Base-by-base conservation (phyloP, 1,140 invertebrate species). In the Drosophila leontia region DNA sequence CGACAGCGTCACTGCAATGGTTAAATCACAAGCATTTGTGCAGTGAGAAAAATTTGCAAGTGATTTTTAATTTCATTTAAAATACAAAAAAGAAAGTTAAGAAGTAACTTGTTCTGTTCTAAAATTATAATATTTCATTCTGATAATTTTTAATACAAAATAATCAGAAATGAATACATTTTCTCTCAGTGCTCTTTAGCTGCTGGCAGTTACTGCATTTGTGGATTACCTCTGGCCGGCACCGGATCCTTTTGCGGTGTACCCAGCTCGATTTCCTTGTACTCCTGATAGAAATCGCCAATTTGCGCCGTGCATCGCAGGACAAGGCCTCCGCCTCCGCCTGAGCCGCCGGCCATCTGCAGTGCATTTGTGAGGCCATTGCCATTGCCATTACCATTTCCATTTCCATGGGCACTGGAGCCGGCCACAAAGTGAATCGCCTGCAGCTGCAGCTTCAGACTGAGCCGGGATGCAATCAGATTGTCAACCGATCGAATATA, bases 171-270 rank as follows among this genome's bases (percentile, higher is more conserved):
- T 37, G 1, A 45, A 23, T 7, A 1, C 13, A 23, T 48, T 26
- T 9, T 37, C 48, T 62, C 1, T 47, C 37, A 71, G 56, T 82
- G 75, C 26, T 17, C 9, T 19, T 8, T 42, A 26, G 29, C 32
- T 34, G 17, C 67, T 11, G 34, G 35, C n/a, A 63, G 48, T 44
- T 78, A 56, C 64, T 65, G 62, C 64, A 67, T 70, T 67, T 75
- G 72, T 57, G 60, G 70, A 93, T 93, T 92, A 94, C 94, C 94
- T 94, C 94, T 92, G 60, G 94, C 94, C 15, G 94, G 94, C 67
- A 94, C 91, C 48, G 94, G 94, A 92, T 94, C 94, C 77, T 92
- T 93, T 71, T 93, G 93, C 64, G 93, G 93, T 58, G 91, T 92
- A 37, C 93, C 93, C 75, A 94, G 90, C 78, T 93, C 92, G 42